Percentiles rank a stretch among this genome's conserved stretches.
Conservation (phyloP, 2,797 vertebrate genomes). For the Falco rusticolus region DNA sequence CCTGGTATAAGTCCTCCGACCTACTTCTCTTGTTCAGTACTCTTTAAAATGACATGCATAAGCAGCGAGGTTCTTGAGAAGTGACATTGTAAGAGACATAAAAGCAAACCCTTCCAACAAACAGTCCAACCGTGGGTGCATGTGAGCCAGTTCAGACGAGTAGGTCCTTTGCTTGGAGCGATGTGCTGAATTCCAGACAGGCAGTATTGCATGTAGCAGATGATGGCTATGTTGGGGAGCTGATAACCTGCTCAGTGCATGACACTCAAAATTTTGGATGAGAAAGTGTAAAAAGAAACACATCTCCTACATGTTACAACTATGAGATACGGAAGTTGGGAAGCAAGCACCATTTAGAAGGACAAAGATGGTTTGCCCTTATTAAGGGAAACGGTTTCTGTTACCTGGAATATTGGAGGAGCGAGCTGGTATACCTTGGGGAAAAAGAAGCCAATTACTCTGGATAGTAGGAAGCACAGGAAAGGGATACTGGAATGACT, state of each 20-base stretch:
- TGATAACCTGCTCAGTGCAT: background rate
- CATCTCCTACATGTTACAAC: background rate
- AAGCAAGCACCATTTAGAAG: background rate
- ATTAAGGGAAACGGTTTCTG: background rate
- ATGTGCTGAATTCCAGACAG: background rate
- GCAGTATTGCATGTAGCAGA: background rate
- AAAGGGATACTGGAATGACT: fast-evolving
- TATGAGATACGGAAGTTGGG: background rate
- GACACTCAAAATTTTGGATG: background rate
- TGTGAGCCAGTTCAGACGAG: background rate
- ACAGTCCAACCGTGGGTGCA: fast-evolving
- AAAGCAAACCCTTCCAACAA: background rate
- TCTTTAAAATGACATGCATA: background rate
- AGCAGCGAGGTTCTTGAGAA: background rate
- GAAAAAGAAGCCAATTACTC: background rate
- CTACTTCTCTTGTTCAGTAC: background rate
- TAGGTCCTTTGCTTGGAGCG: background rate
- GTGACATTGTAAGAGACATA: background rate
- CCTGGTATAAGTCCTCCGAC: background rate
- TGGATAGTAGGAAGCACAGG: background rate
- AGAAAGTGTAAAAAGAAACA: background rate
- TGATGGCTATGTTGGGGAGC: background rate
- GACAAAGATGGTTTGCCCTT: background rate
- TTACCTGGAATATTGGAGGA: background rate
- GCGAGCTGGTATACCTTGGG: background rate